These are phyloP conservation scores for Mycteria americana DNA, from an alignment of 2,797 vertebrate species.

Conservation along the genomic window DNA sequence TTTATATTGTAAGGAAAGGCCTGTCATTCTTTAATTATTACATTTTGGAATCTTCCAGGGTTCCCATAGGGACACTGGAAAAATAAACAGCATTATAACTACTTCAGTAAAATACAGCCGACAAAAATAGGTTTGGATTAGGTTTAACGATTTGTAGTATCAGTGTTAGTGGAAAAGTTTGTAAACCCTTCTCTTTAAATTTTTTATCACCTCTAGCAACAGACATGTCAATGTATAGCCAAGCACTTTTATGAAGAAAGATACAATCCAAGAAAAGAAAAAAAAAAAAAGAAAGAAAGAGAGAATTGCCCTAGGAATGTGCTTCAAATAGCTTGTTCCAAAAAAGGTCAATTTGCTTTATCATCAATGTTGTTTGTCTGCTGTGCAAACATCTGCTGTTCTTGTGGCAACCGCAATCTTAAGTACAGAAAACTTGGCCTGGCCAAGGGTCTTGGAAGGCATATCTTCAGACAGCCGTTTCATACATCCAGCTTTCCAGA, in stretches of 20 bases:
- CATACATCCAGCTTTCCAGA: neutral
- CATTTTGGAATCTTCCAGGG: slow-evolving; percentile 43
- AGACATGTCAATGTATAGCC: neutral
- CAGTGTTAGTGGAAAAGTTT: neutral
- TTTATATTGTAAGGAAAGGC: slow-evolving; percentile 37
- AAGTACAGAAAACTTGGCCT: neutral
- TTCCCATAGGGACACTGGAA: slow-evolving; percentile 57
- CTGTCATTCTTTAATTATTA: slow-evolving; percentile 50
- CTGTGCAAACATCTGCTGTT: slow-evolving; percentile 45
- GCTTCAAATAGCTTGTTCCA: slow-evolving; percentile 15
- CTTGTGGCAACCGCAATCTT: neutral
- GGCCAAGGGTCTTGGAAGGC: slow-evolving; percentile 4
- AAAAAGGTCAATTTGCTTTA: slow-evolving; percentile 49
- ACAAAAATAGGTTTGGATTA: slow-evolving; percentile 33
- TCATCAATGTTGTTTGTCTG: slow-evolving; percentile 40
- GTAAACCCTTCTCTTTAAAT: neutral
- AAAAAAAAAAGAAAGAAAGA: no score
- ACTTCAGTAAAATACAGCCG: neutral
- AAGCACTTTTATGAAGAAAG: neutral
- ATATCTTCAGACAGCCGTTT: neutral
- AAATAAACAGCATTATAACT: slow-evolving; percentile 38
- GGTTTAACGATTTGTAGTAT: neutral
- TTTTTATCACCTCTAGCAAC: neutral
- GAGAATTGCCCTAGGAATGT: neutral
- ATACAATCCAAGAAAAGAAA: neutral